Evolutionary conservation across 1,140 invertebrate species (phyloP), one percentile per base, ranked within the genome.

Genomic region (Cardiocondyla obscurior): DNA sequence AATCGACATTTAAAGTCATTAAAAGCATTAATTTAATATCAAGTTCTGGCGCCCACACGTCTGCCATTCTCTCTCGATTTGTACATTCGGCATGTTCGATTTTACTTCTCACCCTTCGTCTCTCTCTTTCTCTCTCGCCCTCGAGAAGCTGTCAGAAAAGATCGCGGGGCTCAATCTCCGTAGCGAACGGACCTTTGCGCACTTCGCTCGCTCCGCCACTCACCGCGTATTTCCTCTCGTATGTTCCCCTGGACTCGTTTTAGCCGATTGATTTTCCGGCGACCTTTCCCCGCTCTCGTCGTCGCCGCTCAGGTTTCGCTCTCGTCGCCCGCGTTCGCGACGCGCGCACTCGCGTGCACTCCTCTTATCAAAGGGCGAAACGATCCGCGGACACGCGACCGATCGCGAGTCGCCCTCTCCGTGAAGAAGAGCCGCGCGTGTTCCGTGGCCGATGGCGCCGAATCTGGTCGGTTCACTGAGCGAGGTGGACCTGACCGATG

Each of bases 381-480:
- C 16, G 16, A 16, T n/a, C n/a, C 14, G 39, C 39, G 62, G 44
- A 8, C 62, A 4, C 46, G 28, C 14, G 6, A 25, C 12, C 33
- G 64, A 25, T 49, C 67, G 67, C 28, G 6, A 33, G n/a, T 4
- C 58, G 19, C 7, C 30, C 30, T 49, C 33, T 16, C 3, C 12
- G 36, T 42, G 25, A 39, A 19, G 7, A n/a, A 33, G 33, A 39
- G 57, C 3, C 36, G 28, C n/a, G 58, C 30, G 12, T 42, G 14
- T 49, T 16, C 33, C 49, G 70, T 44, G 28, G 81, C 82, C 73
- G 88, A 84, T 89, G 72, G 76, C 64, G 64, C 51, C 72, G 85
- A 82, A 58, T 84, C 57, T 83, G 82, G 53, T 81, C 70, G 69
- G 72, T 85, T 87, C 84, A 90, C 88, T 90, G 88, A 70, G 88